Evolutionary conservation across 2,888 invertebrate species (phyloP).

Genomic region (Lasioglossum marginatum): DNA sequence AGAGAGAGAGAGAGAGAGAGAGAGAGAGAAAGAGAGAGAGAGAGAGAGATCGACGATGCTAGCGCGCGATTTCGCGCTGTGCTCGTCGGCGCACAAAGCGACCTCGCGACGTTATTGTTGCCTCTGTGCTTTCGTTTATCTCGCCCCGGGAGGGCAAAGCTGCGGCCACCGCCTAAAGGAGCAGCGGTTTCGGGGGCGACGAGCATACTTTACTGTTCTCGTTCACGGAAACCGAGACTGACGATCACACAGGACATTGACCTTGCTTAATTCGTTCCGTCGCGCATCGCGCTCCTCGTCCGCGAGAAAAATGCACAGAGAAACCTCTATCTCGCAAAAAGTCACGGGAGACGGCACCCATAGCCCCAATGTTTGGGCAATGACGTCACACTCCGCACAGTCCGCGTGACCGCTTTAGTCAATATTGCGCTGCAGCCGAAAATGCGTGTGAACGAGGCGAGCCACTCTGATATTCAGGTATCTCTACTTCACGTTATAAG

Average conservation of each 20-base stretch:
- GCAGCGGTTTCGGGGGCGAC: background rate
- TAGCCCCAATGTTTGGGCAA: background rate
- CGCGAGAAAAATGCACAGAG: background rate
- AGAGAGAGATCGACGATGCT: constrained; percentile 35
- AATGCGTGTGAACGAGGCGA: background rate
- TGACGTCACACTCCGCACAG: background rate
- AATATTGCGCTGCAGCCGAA: background rate
- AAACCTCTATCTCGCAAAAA: background rate
- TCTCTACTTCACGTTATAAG: background rate
- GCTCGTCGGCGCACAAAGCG: constrained; percentile 2
- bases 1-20: no score
- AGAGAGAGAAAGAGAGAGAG: background rate
- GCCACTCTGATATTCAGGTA: background rate
- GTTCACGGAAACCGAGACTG: background rate
- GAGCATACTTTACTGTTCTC: background rate
- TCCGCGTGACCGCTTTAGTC: no score
- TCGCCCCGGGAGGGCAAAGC: background rate
- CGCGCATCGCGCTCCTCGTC: background rate
- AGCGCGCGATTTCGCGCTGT: constrained; percentile 2
- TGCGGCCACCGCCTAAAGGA: constrained; percentile 7
- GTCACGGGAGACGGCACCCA: background rate
- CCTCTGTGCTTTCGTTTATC: constrained; percentile 16
- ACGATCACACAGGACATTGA: constrained; percentile 10
- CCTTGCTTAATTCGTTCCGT: constrained; percentile 9
- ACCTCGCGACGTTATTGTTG: constrained; percentile 7